Base-by-base conservation (phyloP, 2,113 vertebrate species). In the Paratilapia polleni region DNA sequence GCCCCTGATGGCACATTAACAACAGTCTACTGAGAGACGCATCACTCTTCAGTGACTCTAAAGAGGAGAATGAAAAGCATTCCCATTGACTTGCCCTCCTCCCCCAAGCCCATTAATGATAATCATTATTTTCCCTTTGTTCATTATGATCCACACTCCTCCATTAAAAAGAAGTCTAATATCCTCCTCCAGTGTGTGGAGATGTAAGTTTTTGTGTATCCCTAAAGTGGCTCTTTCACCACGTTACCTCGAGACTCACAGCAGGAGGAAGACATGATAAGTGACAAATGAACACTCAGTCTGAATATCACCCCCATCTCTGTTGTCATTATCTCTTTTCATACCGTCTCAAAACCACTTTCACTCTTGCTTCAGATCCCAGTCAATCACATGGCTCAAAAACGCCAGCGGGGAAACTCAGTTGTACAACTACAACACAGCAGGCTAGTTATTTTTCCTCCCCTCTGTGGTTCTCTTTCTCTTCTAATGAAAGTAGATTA, bases 111-210 rank as follows among this genome's bases (percentile, higher is more conserved):
- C 91, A 93, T 93, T 93, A 94, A 93, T 91, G 92, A 86, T 90
- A 85, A 94, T 93, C 90, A 91, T 92, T 93, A 90, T 91, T 91
- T 93, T 78, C 84, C 89, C 78, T 91, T 92, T 92, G 92, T 93
- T 91, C 94, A 85, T 93, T 81, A 91, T 82, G 84, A 88, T 81
- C 83, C 91, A 36, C 90, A 79, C 70, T 83, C 87, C 87, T 87
- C 86, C 91, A 91, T 92, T 92, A 89, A 87, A 86, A 81, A 63
- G 57, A 64, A 43, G 78, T 84, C 81, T 88, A 84, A 88, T 87
- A 83, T 92, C 62, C 83, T 79, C 57, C 77, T 78, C 75, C 82
- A 38, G 28, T 17, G 70, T 78, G 78, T 4, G 6, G 19, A 59
- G 75, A 59, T 54, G 76, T 70, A 85, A 10, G 57, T 64, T 79